Conservation (phyloP, 2,888 invertebrate genomes). For the Mycalesis mineus region DNA sequence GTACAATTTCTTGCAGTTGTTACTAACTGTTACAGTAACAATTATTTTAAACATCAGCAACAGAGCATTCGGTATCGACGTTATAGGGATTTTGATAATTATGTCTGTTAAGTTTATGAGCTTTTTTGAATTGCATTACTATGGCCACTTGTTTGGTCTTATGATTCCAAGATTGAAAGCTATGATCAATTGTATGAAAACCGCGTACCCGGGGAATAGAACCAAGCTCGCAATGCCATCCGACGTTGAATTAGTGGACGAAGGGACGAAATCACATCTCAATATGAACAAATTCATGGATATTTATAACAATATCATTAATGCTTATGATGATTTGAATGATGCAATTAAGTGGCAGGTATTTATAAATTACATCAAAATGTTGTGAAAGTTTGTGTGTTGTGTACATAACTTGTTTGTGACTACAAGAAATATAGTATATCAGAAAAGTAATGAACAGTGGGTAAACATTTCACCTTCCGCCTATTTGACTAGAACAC, state of each 20-base stretch:
- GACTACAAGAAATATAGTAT: too few relatives aligned
- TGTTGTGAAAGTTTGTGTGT: too few relatives aligned
- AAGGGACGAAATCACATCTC: not conserved
- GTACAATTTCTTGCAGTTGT: slow-evolving; percentile 31
- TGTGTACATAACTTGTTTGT: too few relatives aligned
- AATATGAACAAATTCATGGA: slow-evolving; percentile 23
- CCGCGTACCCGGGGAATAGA: slow-evolving; percentile 13
- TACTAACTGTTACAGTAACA: not conserved
- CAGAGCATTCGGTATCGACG: not conserved
- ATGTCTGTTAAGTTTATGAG: slow-evolving; percentile 11
- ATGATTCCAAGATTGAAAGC: slow-evolving; percentile 20
- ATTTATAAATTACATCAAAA: too few relatives aligned
- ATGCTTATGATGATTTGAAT: slow-evolving; percentile 27
- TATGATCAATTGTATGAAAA: slow-evolving; percentile 19
- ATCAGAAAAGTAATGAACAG: too few relatives aligned
- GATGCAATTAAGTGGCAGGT: slow-evolving; percentile 34
- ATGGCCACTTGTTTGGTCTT: slow-evolving; percentile 26
- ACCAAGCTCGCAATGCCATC: not conserved
- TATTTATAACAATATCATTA: slow-evolving; percentile 29
- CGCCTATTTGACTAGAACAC: too few relatives aligned
- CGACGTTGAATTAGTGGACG: not conserved
- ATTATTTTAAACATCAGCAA: not conserved
- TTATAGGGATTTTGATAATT: not conserved
- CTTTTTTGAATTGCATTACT: slow-evolving; percentile 25
- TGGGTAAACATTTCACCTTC: too few relatives aligned